Evolutionary conservation across 2,113 vertebrate genomes (phyloP), one percentile per base, ranked within the genome.

Genomic region (Hylia prasina): DNA sequence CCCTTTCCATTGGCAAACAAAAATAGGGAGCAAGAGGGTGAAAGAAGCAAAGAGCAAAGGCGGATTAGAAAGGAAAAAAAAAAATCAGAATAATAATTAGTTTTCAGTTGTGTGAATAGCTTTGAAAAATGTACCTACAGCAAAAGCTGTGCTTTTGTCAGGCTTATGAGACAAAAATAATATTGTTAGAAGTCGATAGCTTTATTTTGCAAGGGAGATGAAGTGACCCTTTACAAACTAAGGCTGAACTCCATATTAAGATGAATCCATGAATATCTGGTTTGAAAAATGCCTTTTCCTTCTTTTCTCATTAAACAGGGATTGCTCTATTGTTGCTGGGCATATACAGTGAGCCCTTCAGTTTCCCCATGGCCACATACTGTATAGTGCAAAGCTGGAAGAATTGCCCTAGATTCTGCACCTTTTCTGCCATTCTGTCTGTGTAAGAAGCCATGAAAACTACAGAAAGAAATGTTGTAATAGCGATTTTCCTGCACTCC

Each of bases 381-480:
- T 70, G 16, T 23, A 44, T 4, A 68, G 44, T 37, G 69, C 47
- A 94, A 92, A 87, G 64, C 72, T 77, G 69, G 64, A 89, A 75
- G 83, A 60, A 78, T 28, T 96, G 93, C 45, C 81, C 89, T 75
- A 94, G 69, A 91, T 96, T 95, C 64, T 76, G 30, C 22, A 45
- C 54, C 57, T 68, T 83, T 92, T 81, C 35, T 86, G 45, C 76
- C 3, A 1, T 73, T 89, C 69, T 68, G 28, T 53, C 90, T 88
- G 35, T 66, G 54, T 86, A 64, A 90, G 80, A 93, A 82, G 60
- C 64, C 68, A 81, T 81, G 82, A 93, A 91, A 94, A 64, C 72
- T n/a, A 31, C 65, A 79, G 73, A 82, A 69, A 77, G 37, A 54
- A 65, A 66, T 4, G 4, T 7, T 45, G 50, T 83, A 96, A 64